Evolutionary conservation across 2,797 vertebrate genomes (phyloP), one percentile per base, ranked within the genome.

Genomic region (Notolabrus celidotus): DNA sequence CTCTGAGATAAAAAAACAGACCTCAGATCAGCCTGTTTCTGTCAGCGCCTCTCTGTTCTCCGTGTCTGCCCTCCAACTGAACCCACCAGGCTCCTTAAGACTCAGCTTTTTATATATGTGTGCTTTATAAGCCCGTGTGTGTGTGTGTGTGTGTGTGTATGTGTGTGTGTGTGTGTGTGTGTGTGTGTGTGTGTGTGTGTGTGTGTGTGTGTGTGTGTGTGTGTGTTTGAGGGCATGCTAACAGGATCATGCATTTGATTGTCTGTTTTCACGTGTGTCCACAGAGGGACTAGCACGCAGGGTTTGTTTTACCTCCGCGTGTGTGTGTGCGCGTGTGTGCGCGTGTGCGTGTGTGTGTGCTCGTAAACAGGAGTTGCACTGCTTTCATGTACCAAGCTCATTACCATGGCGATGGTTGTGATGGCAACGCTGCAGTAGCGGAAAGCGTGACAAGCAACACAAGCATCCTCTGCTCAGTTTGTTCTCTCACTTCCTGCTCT

Each of bases 401-500:
- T 92, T 87, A 89, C 91, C 86, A 90, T 81, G 86, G 81, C 69
- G 33, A 86, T 80, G 67, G 86, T 88, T 49, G 84, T 79, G 86
- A 88, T 72, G 78, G 90, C 74, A 88, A 82, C 79, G 39, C 71
- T 36, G 82, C 78, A 23, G 77, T 74, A 71, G 68, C 20, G 0
- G 33, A 0, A n/a, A 65, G 67, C 64, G 51, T 62, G 66, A 79
- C 55, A 77, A 60, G 65, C 74, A 85, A 83, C 84, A 71, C 70
- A 57, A 69, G 39, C 31, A 25, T 45, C 39, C 14, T 29, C 51
- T 12, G 15, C 61, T 68, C 56, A 1, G 42, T 17, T 16, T 45
- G 53, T 70, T 67, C 17, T 42, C 19, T 63, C 17, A n/a, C 23
- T 25, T 52, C 4, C 0, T 0, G 7, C 12, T 46, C 27, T 25